These are phyloP conservation scores for Stenolophus ochropezus DNA, from an alignment of 2,888 invertebrate species.

Conservation along the genomic window DNA sequence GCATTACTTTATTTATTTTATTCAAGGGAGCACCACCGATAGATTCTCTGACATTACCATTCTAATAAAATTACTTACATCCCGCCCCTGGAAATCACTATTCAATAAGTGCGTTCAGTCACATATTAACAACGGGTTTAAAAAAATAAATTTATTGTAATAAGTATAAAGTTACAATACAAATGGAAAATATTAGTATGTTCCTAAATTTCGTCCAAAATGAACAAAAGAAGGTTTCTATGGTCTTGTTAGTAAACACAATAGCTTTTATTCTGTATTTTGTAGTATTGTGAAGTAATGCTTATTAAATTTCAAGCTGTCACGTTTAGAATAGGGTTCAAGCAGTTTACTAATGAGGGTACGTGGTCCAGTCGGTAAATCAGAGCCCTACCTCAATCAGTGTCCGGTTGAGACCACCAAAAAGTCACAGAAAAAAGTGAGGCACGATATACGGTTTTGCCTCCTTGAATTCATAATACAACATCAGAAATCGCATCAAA, in stretches of 20 bases:
- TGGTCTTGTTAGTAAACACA: slow-evolving; percentile 16
- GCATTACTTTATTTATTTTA: too few relatives aligned
- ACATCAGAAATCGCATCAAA: too few relatives aligned
- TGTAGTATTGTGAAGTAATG: background rate
- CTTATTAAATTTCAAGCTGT: slow-evolving; percentile 34
- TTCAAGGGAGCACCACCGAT: too few relatives aligned
- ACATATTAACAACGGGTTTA: too few relatives aligned
- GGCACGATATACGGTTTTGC: too few relatives aligned
- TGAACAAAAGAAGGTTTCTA: slow-evolving; percentile 1
- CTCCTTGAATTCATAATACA: too few relatives aligned
- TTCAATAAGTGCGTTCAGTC: too few relatives aligned
- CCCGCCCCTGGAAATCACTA: too few relatives aligned
- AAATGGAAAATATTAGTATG: background rate
- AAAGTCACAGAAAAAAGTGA: background rate
- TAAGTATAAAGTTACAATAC: too few relatives aligned
- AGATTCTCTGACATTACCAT: too few relatives aligned
- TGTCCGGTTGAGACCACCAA: background rate
- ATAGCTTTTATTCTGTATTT: slow-evolving; percentile 10
- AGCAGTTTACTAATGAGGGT: slow-evolving; percentile 32
- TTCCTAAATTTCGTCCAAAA: background rate
- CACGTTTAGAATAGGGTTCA: slow-evolving; percentile 8
- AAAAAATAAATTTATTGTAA: too few relatives aligned
- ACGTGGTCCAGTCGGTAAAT: background rate
- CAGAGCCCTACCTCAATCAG: background rate
- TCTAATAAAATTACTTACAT: too few relatives aligned